Base-by-base conservation (phyloP, 2,888 invertebrate genomes). In the Mamestra brassicae region DNA sequence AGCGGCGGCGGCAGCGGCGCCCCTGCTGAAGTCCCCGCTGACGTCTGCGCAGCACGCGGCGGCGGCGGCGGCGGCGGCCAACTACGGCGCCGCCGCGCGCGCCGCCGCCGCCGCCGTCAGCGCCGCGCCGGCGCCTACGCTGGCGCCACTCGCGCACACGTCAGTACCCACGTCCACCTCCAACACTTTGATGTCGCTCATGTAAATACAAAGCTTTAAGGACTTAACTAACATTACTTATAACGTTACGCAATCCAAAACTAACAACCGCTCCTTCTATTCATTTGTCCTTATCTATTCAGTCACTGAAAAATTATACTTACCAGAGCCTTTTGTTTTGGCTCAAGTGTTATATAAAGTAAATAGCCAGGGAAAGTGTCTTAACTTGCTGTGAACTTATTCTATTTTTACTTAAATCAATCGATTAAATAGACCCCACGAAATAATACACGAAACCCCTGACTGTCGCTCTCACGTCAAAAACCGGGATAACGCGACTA, bases 21-120 rank as follows among this genome's bases (percentile, higher is more conserved):
- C 98, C 76, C 97, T 98, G 95, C 96, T 98, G 96, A 98, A 98
- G 97, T 98, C 98, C 83, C 98, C 98, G 93, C 97, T 98, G 96
- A 98, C 97, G 94, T 97, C 97, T 94, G 98, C 98, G 94, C 98
- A 98, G 97, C 98, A 98, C 97, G 98, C 98, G 86, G 98, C 98
- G 89, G 98, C 98, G 92, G 98, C 98, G 92, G 98, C 98, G 82
- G 98, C 98, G 89, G 98, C 98, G 74, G 98, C 98, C 85, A 98
- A 98, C 95, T 98, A 98, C 92, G 98, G 98, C 81, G 98, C 98
- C 54, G 98, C 98, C 86, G 98, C 98, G 85, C 97, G 98, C 87
- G 98, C 98, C 85, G 98, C 98, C 89, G 98, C 98, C 88, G 98
- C 98, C 86, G 98, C 98, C 75, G 94, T 92, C 89, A 91, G 97